A percentile compares a stretch with the other conserved stretches of the same genome.
Evolutionary conservation across 1,140 invertebrate species (phyloP).

Genomic region (Melipona quadrifasciata): DNA sequence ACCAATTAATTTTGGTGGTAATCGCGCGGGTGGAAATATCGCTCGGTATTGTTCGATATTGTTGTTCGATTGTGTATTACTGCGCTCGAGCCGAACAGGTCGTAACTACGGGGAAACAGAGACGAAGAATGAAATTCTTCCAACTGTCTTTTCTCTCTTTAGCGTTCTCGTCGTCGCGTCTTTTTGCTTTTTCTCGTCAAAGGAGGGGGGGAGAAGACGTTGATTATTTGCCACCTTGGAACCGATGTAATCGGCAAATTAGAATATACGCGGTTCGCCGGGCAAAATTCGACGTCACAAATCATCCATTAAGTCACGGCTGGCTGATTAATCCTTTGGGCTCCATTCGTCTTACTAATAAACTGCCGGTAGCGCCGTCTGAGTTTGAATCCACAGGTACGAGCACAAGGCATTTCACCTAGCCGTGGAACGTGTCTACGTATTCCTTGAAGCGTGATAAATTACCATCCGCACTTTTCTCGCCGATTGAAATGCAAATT

Average conservation of each 20-base stretch:
- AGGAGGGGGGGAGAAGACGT: background rate
- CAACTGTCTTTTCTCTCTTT: background rate
- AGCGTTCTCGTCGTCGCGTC: background rate
- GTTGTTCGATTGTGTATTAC: background rate
- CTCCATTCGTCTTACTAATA: conserved; percentile 29
- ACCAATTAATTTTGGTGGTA: conserved; percentile 21
- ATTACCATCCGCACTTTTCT: background rate
- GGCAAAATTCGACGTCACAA: conserved; percentile 6
- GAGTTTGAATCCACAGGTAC: conserved; percentile 7
- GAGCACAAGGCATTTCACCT: background rate
- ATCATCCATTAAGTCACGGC: conserved; percentile 3
- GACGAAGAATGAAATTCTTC: background rate
- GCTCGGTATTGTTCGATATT: background rate
- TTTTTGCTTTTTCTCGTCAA: background rate
- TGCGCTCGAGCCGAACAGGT: background rate
- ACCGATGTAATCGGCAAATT: background rate
- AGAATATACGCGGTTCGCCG: background rate
- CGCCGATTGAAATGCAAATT: background rate
- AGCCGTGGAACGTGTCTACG: background rate
- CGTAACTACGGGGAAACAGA: background rate
- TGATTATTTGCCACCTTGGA: background rate
- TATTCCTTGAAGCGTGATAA: background rate
- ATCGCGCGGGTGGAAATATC: conserved; percentile 12
- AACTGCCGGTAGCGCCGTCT: background rate
- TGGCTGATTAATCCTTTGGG: conserved; percentile 23